Conservation (phyloP, 1,140 invertebrate species). For the Macrostomum lignano region DNA sequence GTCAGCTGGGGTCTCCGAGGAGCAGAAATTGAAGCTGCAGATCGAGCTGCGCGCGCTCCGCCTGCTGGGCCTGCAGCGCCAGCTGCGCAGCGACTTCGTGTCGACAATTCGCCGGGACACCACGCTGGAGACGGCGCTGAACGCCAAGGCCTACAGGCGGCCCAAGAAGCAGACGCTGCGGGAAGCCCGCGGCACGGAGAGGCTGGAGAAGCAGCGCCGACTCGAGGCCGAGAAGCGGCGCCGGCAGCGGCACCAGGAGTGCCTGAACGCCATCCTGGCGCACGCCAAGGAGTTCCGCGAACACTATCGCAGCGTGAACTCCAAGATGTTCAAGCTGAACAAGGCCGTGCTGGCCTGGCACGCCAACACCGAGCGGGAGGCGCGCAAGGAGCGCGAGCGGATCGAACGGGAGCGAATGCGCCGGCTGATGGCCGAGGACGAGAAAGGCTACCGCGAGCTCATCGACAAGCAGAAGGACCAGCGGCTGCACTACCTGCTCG, state of each 20-base stretch:
- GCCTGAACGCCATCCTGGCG: constrained; percentile 65
- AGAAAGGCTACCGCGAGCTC: constrained; percentile 48
- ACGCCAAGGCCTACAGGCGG: constrained; percentile 63
- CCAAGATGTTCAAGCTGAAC: constrained; percentile 56
- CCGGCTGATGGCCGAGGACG: constrained; percentile 50
- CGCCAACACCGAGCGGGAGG: constrained; percentile 82
- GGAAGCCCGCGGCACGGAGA: constrained; percentile 83
- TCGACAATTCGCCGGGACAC: constrained; percentile 66
- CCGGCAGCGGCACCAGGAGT: constrained; percentile 65
- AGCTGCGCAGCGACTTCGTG: constrained; percentile 37
- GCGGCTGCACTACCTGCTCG: constrained; percentile 70
- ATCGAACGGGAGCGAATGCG: constrained; percentile 96
- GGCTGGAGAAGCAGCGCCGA: constrained; percentile 91
- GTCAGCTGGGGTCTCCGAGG: constrained; percentile 62
- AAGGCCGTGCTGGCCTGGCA: constrained; percentile 83
- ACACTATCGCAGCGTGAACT: constrained; percentile 55
- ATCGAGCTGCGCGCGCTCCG: constrained; percentile 70
- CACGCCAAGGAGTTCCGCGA: constrained; percentile 93
- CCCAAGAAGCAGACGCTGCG: constrained; percentile 72
- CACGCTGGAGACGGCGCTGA: constrained; percentile 73
- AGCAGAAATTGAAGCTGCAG: constrained; percentile 61
- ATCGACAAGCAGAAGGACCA: constrained; percentile 99
- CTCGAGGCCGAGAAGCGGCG: constrained; percentile 76
- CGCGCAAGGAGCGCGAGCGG: constrained; percentile 92
- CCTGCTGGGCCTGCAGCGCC: constrained; percentile 68